Evolutionary conservation across 2,797 vertebrate species (phyloP), one percentile per base, ranked within the genome.

Genomic region (Rhinichthys osculus): DNA sequence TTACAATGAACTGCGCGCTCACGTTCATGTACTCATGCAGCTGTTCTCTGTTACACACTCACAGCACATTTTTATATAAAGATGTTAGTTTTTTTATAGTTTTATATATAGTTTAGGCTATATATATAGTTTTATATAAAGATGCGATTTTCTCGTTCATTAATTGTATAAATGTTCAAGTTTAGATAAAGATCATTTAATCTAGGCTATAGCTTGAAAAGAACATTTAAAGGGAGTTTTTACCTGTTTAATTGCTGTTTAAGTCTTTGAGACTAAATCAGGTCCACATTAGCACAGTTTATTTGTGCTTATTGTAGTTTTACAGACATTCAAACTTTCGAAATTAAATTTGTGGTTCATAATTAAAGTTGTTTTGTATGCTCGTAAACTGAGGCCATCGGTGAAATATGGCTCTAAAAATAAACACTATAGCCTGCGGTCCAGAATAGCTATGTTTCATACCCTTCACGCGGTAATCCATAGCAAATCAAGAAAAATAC

Each of bases 131-230:
- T 47, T 14, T 47, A 47, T 50, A 16, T 16, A 23, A 85, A 88
- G 83, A 87, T 89, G 87, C 83, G 86, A 87, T 90, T 85, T 91
- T 91, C 78, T 59, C 88, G 8, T 64, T 6, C 57, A n/a, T 19
- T 78, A 64, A 30, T 35, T 50, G n/a, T 33, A 33, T 50, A 44
- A 14, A 4, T 38, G 14, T 64, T 62, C 35, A 10, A 23, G 38
- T 71, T 81, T 30, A 27, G 44, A 30, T 33, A 21, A 2, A 67
- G 38, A 33, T 30, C 4, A 8, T n/a, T 5, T 27, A 27, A 66
- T 76, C n/a, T 47, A 17, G 44, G 35, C 40, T 50, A 76, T 13
- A 66, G 57, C 5, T 6, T 73, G 54, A 16, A 57, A 71, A 72
- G 4, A 14, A 59, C 27, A 59, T 57, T 7, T 42, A n/a, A 71